These are phyloP conservation scores for Labroides dimidiatus DNA, from an alignment of 2,797 vertebrate genomes.

Conservation along the genomic window DNA sequence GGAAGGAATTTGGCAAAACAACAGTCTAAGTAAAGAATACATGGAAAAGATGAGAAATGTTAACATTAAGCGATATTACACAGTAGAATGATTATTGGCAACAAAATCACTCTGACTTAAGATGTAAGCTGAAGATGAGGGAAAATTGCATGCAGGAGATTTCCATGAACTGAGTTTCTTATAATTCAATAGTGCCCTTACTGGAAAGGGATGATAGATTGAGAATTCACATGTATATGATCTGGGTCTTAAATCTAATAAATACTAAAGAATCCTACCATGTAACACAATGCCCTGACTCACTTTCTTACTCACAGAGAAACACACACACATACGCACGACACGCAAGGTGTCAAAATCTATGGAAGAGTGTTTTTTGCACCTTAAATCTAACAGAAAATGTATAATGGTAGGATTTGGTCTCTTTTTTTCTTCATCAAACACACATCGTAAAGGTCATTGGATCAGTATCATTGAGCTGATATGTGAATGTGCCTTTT, in stretches of 20 bases:
- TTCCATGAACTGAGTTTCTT: constrained; percentile 9
- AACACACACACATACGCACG: too few relatives aligned
- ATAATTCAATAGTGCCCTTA: constrained; percentile 8
- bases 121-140: constrained; percentile 3
- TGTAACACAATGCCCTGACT: background rate
- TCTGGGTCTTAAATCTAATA: constrained; percentile 26
- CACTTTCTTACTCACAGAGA: background rate
- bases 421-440: constrained; percentile 10
- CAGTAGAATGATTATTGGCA: constrained; percentile 25
- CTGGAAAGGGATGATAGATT: constrained; percentile 8
- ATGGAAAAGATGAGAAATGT: constrained; percentile 24
- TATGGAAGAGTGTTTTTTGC: background rate
- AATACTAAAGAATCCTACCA: background rate
- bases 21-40: constrained; percentile 10
- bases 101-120: constrained; percentile 18
- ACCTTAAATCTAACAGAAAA: constrained; percentile 1
- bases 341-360: constrained; percentile 15
- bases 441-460: constrained; percentile 19
- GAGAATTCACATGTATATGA: background rate
- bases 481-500: constrained; percentile 50
- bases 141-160: constrained; percentile 40
- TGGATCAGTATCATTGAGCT: constrained; percentile 30
- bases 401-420: constrained; percentile 5
- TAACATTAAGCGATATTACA: constrained; percentile 40
- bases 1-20: constrained; percentile 11